Evolutionary conservation across 1,140 invertebrate genomes (phyloP).

Genomic region (Drosophila ohnishii): DNA sequence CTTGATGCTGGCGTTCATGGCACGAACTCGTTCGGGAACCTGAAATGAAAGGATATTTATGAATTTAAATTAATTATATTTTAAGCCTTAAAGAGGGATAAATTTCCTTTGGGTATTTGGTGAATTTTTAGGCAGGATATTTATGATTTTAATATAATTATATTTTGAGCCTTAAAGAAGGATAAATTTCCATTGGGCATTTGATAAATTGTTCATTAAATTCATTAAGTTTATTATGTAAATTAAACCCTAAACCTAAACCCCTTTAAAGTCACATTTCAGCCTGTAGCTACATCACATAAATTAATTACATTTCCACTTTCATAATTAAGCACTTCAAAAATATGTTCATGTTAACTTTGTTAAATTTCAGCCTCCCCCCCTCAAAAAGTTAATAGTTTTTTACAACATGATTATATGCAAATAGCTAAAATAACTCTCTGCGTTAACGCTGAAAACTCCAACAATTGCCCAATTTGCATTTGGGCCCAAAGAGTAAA

Average conservation of each 20-base stretch:
- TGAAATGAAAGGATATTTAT: too few species aligned
- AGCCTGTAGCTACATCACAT: background rate
- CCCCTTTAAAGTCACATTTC: background rate
- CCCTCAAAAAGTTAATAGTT: conserved; percentile 7
- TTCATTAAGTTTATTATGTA: background rate
- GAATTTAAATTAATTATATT: too few species aligned
- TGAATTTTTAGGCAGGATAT: too few species aligned
- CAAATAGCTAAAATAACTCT: conserved; percentile 15
- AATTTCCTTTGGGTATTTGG: background rate
- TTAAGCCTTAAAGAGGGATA: too few species aligned
- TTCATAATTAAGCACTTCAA: conserved; percentile 12
- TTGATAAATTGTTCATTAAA: background rate
- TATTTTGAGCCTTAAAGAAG: background rate
- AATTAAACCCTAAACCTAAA: background rate
- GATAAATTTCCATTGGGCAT: background rate
- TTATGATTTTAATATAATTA: background rate
- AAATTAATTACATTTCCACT: conserved; percentile 6
- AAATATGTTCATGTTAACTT: conserved; percentile 8
- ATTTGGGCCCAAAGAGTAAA: conserved; percentile 11
- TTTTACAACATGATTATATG: conserved; percentile 14
- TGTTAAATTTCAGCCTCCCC: background rate
- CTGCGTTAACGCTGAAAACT: conserved; percentile 8
- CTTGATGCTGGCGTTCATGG: too few species aligned
- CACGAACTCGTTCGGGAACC: too few species aligned
- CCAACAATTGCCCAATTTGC: conserved; percentile 16